Percentiles rank a stretch among this genome's conserved stretches.
Evolutionary conservation across 2,797 vertebrate genomes (phyloP).

Genomic region (Spatula versicolor): DNA sequence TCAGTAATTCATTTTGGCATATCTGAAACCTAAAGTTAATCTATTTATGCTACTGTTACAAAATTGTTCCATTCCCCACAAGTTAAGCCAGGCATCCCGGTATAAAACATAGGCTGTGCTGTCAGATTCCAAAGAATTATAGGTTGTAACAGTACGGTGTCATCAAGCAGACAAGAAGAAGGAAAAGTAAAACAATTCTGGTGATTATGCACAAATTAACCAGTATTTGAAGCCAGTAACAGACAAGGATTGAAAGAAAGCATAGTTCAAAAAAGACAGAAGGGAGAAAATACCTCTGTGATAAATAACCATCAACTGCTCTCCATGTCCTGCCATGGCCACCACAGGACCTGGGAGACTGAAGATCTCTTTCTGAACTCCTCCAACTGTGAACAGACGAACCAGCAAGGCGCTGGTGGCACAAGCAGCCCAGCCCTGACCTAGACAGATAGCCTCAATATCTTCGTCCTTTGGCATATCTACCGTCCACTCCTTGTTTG

Average conservation of each 20-base stretch:
- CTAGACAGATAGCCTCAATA: slow-evolving; percentile 86
- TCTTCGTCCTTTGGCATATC: slow-evolving; percentile 91
- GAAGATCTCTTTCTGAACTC: slow-evolving; percentile 91
- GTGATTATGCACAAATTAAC: background rate
- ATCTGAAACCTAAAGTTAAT: background rate
- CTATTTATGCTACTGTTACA: background rate
- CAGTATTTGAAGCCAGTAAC: background rate
- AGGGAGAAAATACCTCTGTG: slow-evolving; percentile 85
- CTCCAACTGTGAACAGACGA: slow-evolving; percentile 89
- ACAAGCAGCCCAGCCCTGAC: slow-evolving; percentile 91
- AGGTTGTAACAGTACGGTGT: background rate
- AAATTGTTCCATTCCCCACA: background rate
- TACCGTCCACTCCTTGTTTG: slow-evolving; percentile 95
- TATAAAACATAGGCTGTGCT: background rate
- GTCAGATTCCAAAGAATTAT: background rate
- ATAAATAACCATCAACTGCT: slow-evolving; percentile 89
- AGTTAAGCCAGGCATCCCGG: background rate
- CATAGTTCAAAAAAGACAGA: background rate
- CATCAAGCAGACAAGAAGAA: background rate
- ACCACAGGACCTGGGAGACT: slow-evolving; percentile 91
- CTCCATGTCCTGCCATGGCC: slow-evolving; percentile 89
- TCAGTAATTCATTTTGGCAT: background rate
- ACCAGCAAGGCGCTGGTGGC: slow-evolving; percentile 87
- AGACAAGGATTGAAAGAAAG: background rate
- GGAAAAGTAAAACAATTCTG: background rate